Evolutionary conservation across 2,113 vertebrate genomes (phyloP).

Genomic region (Colistium nudipinnis): DNA sequence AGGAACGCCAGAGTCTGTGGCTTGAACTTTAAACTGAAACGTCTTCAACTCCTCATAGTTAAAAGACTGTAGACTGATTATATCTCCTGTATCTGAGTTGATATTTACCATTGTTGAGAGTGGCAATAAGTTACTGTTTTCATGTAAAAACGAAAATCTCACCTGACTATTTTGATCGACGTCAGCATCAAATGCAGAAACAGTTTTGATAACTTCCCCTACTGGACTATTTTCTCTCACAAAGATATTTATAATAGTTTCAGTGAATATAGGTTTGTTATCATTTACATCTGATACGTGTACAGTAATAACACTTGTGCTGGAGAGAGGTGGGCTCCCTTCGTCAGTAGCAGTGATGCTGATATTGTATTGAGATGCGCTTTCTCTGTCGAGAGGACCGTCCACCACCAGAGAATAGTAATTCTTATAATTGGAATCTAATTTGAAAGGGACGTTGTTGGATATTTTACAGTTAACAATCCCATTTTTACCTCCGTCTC

Average conservation of each 20-base stretch:
- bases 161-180: conserved; percentile 65
- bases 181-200: conserved; percentile 75
- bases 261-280: conserved; percentile 70
- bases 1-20: conserved; percentile 58
- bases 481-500: conserved; percentile 86
- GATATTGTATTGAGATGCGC: conserved; percentile 81
- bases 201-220: conserved; percentile 63
- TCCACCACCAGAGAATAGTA: conserved; percentile 87
- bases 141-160: conserved; percentile 63
- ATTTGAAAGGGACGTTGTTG: conserved; percentile 82
- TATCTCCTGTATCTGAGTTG: conserved; percentile 66
- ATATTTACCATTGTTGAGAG: conserved; percentile 54
- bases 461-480: conserved; percentile 77
- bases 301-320: conserved; percentile 62
- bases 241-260: conserved; percentile 55
- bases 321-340: conserved; percentile 76
- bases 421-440: conserved; percentile 87
- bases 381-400: conserved; percentile 84
- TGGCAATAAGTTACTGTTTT: neutral
- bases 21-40: conserved; percentile 51
- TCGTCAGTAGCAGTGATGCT: conserved; percentile 83
- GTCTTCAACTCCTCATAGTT: conserved; percentile 64
- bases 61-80: conserved; percentile 66
- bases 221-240: conserved; percentile 74
- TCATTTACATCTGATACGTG: conserved; percentile 77